A percentile compares a stretch with the other conserved stretches of the same genome.
These are phyloP conservation scores for Spea bombifrons DNA, from an alignment of 2,113 vertebrate genomes.

Conservation along the genomic window DNA sequence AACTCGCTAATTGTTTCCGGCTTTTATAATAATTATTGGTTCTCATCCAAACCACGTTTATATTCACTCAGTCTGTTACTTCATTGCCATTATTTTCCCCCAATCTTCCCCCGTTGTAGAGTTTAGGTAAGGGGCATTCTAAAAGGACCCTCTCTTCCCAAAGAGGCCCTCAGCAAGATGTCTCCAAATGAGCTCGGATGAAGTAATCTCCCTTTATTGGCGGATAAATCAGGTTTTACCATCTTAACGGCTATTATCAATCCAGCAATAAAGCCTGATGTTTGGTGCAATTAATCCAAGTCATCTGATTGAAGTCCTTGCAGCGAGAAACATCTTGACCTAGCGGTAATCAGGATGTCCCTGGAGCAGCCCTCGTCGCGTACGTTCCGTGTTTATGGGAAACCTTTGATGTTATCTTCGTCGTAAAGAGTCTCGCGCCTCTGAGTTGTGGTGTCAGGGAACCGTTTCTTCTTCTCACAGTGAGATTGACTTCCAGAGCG, in stretches of 20 bases:
- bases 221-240: constrained; percentile 31
- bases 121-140: neutral
- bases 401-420: neutral
- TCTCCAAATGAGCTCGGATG: constrained; percentile 23
- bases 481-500: too few species aligned
- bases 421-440: neutral
- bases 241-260: constrained; percentile 34
- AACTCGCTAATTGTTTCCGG: too few species aligned
- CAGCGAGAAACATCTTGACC: neutral
- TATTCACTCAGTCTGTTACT: too few species aligned
- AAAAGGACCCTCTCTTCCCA: constrained; percentile 7
- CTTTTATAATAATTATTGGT: too few species aligned
- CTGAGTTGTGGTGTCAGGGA: too few species aligned
- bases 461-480: too few species aligned
- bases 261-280: constrained; percentile 33
- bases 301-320: constrained; percentile 18
- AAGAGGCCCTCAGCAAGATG: neutral
- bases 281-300: constrained; percentile 32
- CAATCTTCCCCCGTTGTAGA: neutral
- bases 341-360: neutral
- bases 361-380: neutral
- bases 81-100: neutral
- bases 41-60: too few species aligned
- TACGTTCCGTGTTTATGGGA: neutral
- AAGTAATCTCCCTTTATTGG: constrained; percentile 31